Percentiles rank a stretch among this genome's conserved stretches.
Evolutionary conservation across 1,140 invertebrate species (phyloP).

Genomic region (Ceratina japonica): DNA sequence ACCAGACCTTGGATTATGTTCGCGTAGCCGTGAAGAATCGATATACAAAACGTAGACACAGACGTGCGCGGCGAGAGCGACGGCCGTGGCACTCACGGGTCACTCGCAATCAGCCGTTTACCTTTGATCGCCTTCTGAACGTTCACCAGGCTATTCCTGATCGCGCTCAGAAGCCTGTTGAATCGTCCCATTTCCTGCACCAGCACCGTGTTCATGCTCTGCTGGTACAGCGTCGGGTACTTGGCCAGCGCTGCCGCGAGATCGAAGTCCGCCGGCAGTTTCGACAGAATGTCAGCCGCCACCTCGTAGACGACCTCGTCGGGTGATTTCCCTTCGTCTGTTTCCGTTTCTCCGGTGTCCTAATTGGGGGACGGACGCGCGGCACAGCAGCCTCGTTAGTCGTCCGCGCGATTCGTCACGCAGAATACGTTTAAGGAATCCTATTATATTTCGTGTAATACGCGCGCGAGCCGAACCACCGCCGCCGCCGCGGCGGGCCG

Average conservation of each 20-base stretch:
- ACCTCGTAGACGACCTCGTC: conserved; percentile 87
- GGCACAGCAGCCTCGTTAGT: conserved; percentile 41
- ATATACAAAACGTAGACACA: conserved; percentile 5
- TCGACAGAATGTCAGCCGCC: conserved; percentile 85
- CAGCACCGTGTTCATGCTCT: conserved; percentile 96
- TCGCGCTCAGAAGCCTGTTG: conserved; percentile 88
- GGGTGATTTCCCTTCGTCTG: conserved; percentile 78
- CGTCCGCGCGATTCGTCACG: conserved; percentile 23
- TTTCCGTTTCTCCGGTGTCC: conserved; percentile 76
- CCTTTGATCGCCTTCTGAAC: conserved; percentile 95
- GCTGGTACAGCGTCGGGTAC: conserved; percentile 90
- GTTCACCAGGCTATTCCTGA: conserved; percentile 87
- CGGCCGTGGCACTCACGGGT: no score
- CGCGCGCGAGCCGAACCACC: neutral
- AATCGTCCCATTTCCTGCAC: conserved; percentile 96
- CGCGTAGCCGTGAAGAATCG: conserved; percentile 4
- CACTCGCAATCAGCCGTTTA: conserved; percentile 61
- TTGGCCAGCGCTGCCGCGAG: conserved; percentile 84
- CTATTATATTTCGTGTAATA: conserved; percentile 29
- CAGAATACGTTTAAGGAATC: conserved; percentile 36
- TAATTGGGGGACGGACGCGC: conserved; percentile 48
- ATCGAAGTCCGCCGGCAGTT: conserved; percentile 88
- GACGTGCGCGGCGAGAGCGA: no score
- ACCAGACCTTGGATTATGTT: conserved; percentile 83
- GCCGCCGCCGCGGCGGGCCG: no score